Base-by-base conservation (phyloP, 2,113 vertebrate species). In the Rhea pennata region DNA sequence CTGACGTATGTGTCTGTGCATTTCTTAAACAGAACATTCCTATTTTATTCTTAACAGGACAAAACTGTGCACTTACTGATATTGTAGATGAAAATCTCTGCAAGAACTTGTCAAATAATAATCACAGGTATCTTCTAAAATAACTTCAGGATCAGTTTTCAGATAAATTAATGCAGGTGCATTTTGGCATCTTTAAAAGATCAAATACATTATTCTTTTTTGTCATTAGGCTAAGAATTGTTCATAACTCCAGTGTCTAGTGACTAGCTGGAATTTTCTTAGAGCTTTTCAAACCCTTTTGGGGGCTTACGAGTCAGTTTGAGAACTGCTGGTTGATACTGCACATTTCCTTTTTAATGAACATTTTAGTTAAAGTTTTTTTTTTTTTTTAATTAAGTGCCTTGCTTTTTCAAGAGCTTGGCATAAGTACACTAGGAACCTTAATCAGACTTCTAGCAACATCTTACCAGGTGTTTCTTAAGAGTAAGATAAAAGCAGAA, bases 51-150 rank as follows among this genome's bases (percentile, higher is more conserved):
- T 64, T 78, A 29, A 78, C 61, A 53, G 39, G 69, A 88, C 36
- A 66, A 88, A 51, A 86, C 40, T 11, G 5, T 66, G 24, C n/a
- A 69, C 46, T 72, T 79, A 46, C 15, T 84, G 46, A 46, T 65
- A 53, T 71, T 66, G 27, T 80, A n/a, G 65, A 31, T 87, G 76
- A 84, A 64, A 56, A 80, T 16, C 33, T 16, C 59, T 42, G 21
- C 36, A 36, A 84, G 75, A 81, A 71, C 26, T 92, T 88, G 61
- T 84, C 10, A 39, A 64, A 64, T 70, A 91, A 53, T 87, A 77
- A 66, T 73, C 54, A 24, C 44, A 62, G n/a, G 50, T 46, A 27
- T 87, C 33, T 40, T 92, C 27, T 76, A 72, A 64, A 81, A 36
- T 54, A 11, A 59, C 54, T 89, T 84, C 6, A 36, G 44, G 16